A percentile compares a stretch with the other conserved stretches of the same genome.
phyloP scores from a whole-genome alignment of 1,140 invertebrate species.

The Drosophila ironensis region DNA sequence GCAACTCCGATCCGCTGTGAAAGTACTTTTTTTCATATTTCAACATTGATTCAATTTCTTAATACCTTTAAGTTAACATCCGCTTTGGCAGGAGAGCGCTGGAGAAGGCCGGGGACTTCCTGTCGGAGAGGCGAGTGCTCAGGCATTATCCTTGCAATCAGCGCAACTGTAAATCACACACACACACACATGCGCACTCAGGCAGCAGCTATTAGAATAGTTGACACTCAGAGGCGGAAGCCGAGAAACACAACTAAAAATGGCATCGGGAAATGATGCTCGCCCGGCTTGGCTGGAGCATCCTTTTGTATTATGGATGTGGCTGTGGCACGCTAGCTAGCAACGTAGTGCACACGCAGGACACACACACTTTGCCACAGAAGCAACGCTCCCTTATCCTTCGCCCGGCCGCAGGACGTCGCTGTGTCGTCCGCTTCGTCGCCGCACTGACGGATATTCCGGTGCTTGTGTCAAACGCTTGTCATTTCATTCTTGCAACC shows the following conservation, averaged over 20 bases:
- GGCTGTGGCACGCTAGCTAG: slow-evolving; percentile 70
- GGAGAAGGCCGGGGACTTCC: slow-evolving; percentile 29
- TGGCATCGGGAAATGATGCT: slow-evolving; percentile 74
- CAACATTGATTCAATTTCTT: slow-evolving; percentile 78
- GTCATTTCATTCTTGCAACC: slow-evolving; percentile 66
- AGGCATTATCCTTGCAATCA: slow-evolving; percentile 76
- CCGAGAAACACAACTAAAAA: slow-evolving; percentile 47
- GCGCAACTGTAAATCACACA: slow-evolving; percentile 75
- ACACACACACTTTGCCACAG: slow-evolving; percentile 30
- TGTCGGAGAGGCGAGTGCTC: slow-evolving; percentile 18
- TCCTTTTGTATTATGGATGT: slow-evolving; percentile 79
- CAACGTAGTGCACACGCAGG: slow-evolving; percentile 65
- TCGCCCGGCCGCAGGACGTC: slow-evolving; percentile 24
- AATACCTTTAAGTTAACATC: slow-evolving; percentile 80
- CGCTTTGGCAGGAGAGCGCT: slow-evolving; percentile 55
- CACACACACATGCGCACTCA: slow-evolving; percentile 19
- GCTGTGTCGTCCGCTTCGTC: slow-evolving; percentile 65
- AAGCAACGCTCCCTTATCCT: background rate
- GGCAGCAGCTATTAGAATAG: slow-evolving; percentile 53
- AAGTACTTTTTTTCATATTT: slow-evolving; percentile 53
- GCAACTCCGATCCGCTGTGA: background rate
- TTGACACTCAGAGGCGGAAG: slow-evolving; percentile 26
- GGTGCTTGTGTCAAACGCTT: slow-evolving; percentile 78
- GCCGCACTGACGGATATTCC: slow-evolving; percentile 76
- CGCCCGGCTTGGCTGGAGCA: slow-evolving; percentile 53